Base-by-base conservation (phyloP, 2,888 invertebrate genomes). In the Halictus quadricinctus region DNA sequence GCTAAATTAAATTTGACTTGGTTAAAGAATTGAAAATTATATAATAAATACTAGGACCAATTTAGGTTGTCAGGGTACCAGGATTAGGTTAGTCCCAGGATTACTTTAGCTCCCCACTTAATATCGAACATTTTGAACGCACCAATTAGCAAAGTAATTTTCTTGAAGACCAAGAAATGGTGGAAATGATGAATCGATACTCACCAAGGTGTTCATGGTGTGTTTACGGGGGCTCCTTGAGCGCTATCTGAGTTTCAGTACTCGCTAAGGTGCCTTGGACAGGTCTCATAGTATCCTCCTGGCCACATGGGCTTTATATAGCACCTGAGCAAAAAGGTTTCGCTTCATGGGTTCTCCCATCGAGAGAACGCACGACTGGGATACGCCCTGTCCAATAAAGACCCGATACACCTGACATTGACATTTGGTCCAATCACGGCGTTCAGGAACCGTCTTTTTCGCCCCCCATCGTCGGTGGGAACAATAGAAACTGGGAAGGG, bases 191-290 rank as follows among this genome's bases (percentile, higher is more conserved):
- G 10, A 54, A 21, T 7, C 18, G 8, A 66, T 79, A 92, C 93
- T 93, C 84, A 93, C 93, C 75, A 92, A 83, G 60, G 85, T 69
- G 82, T 91, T 92, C 93, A 93, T 93, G 78, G 18, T 78, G 86
- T 74, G 76, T 2, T 54, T 72, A 69, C 60, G 43, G 72, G 86
- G 54, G 54, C 88, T 92, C 88, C 90, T 89, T 84, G 72, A 83
- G 89, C 93, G 93, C 93, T 93, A 89, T 88, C 89, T 88, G 89
- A 79, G 84, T 81, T 83, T 88, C 92, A 93, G 92, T 91, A 93
- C 91, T 93, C 93, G 93, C 91, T 85, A 89, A 91, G 92, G 91
- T 90, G 90, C 91, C 88, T 88, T 87, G 89, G 73, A 80, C 81
- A 76, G 84, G 78, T 90, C 90, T 88, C 80, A 88, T 87, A 78